A percentile compares a stretch with the other conserved stretches of the same genome.
Evolutionary conservation across 2,113 vertebrate genomes (phyloP).

Genomic region (Machaerirhynchus nigripectus): DNA sequence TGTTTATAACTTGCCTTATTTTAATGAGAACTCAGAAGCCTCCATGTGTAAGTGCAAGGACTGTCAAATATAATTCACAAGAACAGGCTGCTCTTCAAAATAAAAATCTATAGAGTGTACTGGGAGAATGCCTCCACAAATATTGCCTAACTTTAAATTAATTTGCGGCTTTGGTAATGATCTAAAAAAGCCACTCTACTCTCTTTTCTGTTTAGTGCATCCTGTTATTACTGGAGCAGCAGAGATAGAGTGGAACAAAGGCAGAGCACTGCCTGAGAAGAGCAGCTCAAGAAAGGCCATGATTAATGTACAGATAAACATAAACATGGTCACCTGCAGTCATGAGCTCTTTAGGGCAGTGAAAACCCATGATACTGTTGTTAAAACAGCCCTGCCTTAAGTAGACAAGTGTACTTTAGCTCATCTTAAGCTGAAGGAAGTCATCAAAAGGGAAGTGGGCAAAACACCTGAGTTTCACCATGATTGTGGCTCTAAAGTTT

Average conservation of each 20-base stretch:
- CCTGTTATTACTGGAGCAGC: neutral
- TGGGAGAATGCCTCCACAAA: neutral
- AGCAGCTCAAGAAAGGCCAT: neutral
- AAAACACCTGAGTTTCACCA: neutral
- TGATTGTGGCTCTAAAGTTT: neutral
- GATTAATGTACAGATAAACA: constrained; percentile 33
- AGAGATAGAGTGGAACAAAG: neutral
- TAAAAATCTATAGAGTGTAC: neutral
- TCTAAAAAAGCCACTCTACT: neutral
- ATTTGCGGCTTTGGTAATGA: neutral
- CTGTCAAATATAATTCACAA: neutral
- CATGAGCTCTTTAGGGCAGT: neutral
- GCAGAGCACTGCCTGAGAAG: neutral
- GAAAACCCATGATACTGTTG: neutral
- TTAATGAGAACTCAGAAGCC: neutral
- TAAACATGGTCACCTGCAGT: neutral
- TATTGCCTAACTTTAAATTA: neutral
- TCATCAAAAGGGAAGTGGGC: neutral
- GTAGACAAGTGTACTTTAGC: neutral
- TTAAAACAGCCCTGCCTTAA: neutral
- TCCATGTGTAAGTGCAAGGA: neutral
- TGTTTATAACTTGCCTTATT: neutral
- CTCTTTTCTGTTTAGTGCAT: neutral
- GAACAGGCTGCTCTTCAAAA: neutral
- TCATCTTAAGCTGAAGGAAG: neutral